phyloP scores from a whole-genome alignment of 2,113 vertebrate species.

The Piaya cayana region DNA sequence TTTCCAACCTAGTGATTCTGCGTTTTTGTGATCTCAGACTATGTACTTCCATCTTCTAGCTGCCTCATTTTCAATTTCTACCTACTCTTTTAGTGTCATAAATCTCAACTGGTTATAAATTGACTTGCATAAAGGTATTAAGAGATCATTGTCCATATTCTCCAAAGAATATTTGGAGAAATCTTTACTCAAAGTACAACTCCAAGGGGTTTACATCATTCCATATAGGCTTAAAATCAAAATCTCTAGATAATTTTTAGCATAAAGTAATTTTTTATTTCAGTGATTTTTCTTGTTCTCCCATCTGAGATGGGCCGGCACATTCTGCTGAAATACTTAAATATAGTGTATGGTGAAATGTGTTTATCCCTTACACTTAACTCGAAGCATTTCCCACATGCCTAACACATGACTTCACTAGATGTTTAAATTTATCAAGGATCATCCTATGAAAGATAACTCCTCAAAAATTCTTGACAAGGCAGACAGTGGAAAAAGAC shows the following conservation, averaged over 20 bases:
- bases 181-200: neutral
- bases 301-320: neutral
- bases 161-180: neutral
- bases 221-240: neutral
- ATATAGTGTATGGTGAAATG: neutral
- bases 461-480: neutral
- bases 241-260: neutral
- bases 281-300: neutral
- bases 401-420: neutral
- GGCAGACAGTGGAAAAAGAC: neutral
- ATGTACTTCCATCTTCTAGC: neutral
- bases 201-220: neutral
- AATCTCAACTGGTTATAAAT: neutral
- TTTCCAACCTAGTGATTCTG: too few relatives aligned
- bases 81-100: neutral
- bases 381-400: neutral
- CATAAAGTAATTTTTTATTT: neutral
- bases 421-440: neutral
- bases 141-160: rapidly evolving
- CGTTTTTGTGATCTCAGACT: too few relatives aligned
- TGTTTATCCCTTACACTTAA: neutral
- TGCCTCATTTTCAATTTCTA: neutral
- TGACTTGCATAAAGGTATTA: neutral
- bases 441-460: neutral
- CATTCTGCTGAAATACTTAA: neutral